Evolutionary conservation across 2,113 vertebrate genomes (phyloP).

Genomic region (Phyllostomus discolor): DNA sequence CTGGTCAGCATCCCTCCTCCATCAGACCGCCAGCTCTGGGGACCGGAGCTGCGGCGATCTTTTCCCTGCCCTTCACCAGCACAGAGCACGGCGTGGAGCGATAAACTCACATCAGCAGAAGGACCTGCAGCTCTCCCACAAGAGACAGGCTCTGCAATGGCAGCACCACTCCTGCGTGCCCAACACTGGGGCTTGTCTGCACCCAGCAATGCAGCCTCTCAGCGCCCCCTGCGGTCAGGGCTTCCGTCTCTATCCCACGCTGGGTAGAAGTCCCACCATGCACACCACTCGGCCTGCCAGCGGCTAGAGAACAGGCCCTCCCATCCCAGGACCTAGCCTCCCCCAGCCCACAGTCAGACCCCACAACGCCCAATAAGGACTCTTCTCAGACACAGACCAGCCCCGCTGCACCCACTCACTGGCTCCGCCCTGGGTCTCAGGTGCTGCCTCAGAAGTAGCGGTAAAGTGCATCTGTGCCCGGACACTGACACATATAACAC

Average conservation of each 20-base stretch:
- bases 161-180: rapidly evolving
- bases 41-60: rapidly evolving
- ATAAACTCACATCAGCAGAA: too few species aligned
- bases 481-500: background rate
- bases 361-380: rapidly evolving
- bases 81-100: rapidly evolving
- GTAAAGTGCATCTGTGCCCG: background rate
- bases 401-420: background rate
- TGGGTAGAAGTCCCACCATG: background rate
- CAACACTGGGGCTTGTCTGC: background rate
- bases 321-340: background rate
- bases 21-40: background rate
- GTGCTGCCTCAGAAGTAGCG: background rate
- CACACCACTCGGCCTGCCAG: rapidly evolving
- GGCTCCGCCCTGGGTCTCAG: rapidly evolving
- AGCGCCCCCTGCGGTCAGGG: rapidly evolving
- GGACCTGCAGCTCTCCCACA: too few species aligned
- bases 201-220: background rate
- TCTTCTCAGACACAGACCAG: background rate
- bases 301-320: background rate
- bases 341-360: rapidly evolving
- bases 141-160: rapidly evolving
- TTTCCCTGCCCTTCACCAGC: rapidly evolving
- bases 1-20: background rate
- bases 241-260: rapidly evolving